A percentile compares a stretch with the other conserved stretches of the same genome.
Evolutionary conservation across 2,797 vertebrate species (phyloP).

Genomic region (Syngnathus rostellatus): DNA sequence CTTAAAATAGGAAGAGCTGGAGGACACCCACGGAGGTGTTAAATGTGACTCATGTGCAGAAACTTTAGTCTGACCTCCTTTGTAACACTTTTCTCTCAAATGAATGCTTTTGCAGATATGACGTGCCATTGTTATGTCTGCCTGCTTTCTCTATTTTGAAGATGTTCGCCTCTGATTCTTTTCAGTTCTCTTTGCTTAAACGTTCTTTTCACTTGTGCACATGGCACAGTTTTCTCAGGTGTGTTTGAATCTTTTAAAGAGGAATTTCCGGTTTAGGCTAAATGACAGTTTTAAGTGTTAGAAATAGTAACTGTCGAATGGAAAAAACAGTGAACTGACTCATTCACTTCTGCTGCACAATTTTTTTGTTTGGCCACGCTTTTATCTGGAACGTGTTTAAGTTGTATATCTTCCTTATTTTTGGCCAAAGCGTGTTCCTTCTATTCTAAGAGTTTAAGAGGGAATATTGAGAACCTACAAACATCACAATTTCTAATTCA

Average conservation of each 20-base stretch:
- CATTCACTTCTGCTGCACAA: background rate
- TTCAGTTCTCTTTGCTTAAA: background rate
- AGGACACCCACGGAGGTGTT: constrained; percentile 44
- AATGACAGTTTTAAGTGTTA: background rate
- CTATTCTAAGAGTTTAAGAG: background rate
- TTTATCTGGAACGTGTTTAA: background rate
- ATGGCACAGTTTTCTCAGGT: background rate
- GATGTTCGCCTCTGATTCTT: constrained; percentile 38
- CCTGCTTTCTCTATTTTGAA: constrained; percentile 24
- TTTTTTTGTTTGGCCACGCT: background rate
- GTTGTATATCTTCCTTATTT: background rate
- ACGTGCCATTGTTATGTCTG: constrained; percentile 33
- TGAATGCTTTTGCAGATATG: constrained; percentile 14
- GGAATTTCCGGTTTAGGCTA: background rate
- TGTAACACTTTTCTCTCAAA: constrained; percentile 18
- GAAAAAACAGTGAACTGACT: background rate
- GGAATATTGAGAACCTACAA: background rate
- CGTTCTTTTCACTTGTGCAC: background rate
- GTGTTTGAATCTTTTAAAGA: background rate
- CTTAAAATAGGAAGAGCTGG: constrained; percentile 23
- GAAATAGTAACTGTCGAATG: background rate
- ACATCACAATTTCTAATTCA: no score
- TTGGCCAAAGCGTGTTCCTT: background rate
- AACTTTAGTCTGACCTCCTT: constrained; percentile 23
- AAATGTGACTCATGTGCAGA: constrained; percentile 23